These are phyloP conservation scores for Anabacerthia variegaticeps DNA, from an alignment of 2,797 vertebrate genomes.

Conservation along the genomic window DNA sequence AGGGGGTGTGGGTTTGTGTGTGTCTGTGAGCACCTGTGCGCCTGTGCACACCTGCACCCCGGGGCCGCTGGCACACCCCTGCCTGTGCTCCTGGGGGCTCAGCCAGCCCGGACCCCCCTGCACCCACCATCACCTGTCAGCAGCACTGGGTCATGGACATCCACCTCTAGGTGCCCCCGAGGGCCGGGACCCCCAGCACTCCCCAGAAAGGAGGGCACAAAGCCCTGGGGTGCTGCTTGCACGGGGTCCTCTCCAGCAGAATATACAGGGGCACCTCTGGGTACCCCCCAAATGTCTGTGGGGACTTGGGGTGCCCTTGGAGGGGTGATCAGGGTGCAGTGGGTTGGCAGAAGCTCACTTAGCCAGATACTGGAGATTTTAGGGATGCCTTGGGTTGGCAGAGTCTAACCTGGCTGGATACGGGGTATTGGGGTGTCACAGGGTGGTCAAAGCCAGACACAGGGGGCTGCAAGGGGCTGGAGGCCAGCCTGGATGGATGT, in stretches of 20 bases:
- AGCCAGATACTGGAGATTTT: neutral
- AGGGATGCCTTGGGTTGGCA: neutral
- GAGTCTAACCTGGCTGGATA: neutral
- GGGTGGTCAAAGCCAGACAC: neutral
- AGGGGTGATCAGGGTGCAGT: rapidly evolving
- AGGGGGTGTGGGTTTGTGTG: neutral
- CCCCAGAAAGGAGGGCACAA: neutral
- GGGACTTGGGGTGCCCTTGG: neutral
- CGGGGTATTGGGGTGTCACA: rapidly evolving
- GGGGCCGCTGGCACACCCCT: rapidly evolving
- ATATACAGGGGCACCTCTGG: neutral
- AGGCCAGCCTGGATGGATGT: neutral
- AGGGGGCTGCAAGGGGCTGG: neutral
- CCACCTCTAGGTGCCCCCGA: rapidly evolving
- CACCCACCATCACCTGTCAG: neutral
- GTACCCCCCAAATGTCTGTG: no score
- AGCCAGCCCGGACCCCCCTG: rapidly evolving
- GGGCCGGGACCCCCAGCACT: rapidly evolving
- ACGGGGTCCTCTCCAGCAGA: neutral
- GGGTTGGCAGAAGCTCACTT: neutral
- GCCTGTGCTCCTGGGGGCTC: neutral
- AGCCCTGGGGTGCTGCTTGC: neutral
- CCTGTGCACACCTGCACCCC: rapidly evolving
- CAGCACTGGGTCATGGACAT: neutral
- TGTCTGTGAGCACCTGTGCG: rapidly evolving